A percentile compares a stretch with the other conserved stretches of the same genome.
Evolutionary conservation across 2,888 invertebrate genomes (phyloP).

Genomic region (Aspidapion aeneum): DNA sequence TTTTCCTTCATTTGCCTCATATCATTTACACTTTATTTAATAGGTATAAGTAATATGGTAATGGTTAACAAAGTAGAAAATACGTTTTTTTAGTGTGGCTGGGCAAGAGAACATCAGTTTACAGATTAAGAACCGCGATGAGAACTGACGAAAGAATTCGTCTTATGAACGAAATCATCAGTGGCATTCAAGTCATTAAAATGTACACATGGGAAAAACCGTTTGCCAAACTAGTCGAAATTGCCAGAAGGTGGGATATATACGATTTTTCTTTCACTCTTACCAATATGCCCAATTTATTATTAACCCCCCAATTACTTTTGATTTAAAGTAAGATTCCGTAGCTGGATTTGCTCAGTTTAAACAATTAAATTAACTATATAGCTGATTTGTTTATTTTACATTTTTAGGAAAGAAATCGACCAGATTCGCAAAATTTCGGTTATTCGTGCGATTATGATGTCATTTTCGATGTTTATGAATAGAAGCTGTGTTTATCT

Average conservation of each 20-base stretch:
- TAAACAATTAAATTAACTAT: too few relatives aligned
- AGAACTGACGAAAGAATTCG: slow-evolving; percentile 80
- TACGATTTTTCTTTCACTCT: too few relatives aligned
- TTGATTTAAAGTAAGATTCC: too few relatives aligned
- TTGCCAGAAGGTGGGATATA: slow-evolving; percentile 52
- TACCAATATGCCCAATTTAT: not conserved
- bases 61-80: too few relatives aligned
- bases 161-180: slow-evolving; percentile 85
- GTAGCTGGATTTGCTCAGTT: too few relatives aligned
- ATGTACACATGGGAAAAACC: slow-evolving; percentile 95
- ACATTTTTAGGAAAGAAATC: slow-evolving; percentile 62
- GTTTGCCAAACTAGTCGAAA: slow-evolving; percentile 70
- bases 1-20: not conserved
- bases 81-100: slow-evolving; percentile 38
- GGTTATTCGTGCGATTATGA: slow-evolving; percentile 60
- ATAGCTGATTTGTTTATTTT: too few relatives aligned
- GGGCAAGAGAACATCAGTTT: slow-evolving; percentile 71
- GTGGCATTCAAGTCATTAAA: slow-evolving; percentile 88
- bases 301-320: too few relatives aligned
- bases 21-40: not conserved
- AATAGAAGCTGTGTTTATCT: slow-evolving; percentile 81
- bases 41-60: too few relatives aligned
- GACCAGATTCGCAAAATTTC: slow-evolving; percentile 59
- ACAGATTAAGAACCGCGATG: slow-evolving; percentile 70
- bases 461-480: slow-evolving; percentile 68